These are phyloP conservation scores for Spilarctia lutea DNA, from an alignment of 2,888 invertebrate genomes.

Conservation along the genomic window DNA sequence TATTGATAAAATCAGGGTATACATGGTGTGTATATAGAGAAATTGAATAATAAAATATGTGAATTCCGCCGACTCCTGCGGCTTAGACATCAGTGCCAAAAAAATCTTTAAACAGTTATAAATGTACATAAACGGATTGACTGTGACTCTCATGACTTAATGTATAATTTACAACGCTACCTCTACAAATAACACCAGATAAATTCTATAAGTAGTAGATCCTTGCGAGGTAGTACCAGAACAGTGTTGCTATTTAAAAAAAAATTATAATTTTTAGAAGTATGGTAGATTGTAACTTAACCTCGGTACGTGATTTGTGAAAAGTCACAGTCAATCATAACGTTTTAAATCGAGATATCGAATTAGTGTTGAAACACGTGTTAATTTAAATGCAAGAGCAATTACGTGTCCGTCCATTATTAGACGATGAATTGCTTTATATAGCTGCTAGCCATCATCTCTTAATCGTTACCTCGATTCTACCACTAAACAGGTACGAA, in stretches of 20 bases:
- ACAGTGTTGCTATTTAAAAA: slow-evolving; percentile 9
- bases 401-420: slow-evolving; percentile 59
- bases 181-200: neutral
- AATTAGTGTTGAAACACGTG: slow-evolving; percentile 61
- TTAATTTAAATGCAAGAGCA: slow-evolving; percentile 46
- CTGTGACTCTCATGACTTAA: slow-evolving; percentile 13
- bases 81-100: slow-evolving; percentile 52
- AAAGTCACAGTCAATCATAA: slow-evolving; percentile 26
- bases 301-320: slow-evolving; percentile 1
- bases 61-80: slow-evolving; percentile 33
- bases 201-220: neutral
- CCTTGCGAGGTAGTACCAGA: neutral
- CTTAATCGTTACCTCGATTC: slow-evolving; percentile 18
- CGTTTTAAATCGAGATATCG: slow-evolving; percentile 28
- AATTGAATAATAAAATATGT: slow-evolving; percentile 39
- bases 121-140: slow-evolving; percentile 27
- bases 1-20: slow-evolving; percentile 67
- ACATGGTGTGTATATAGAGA: slow-evolving; percentile 54
- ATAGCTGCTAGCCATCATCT: slow-evolving; percentile 32
- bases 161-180: neutral
- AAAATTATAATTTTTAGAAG: neutral
- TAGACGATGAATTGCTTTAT: slow-evolving; percentile 49
- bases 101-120: slow-evolving; percentile 34
- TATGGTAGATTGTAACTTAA: neutral
- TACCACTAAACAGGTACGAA: slow-evolving; percentile 7